Evolutionary conservation across 2,113 vertebrate genomes (phyloP).

Genomic region (Oncorhynchus gorbuscha): DNA sequence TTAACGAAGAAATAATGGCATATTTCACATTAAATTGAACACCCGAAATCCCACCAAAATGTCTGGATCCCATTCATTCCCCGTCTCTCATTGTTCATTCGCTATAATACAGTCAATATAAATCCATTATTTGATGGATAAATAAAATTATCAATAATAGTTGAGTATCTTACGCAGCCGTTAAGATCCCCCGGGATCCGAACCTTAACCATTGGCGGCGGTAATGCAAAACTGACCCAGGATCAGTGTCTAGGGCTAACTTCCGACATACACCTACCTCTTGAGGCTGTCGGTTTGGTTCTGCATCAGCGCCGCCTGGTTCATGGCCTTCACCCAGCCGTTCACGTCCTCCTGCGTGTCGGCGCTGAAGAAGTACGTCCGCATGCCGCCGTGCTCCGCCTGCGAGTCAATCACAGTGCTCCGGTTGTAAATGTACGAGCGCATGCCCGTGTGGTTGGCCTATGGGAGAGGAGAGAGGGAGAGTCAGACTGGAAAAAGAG

Average conservation of each 20-base stretch:
- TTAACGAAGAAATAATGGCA: too few relatives aligned
- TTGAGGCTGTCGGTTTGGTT: constrained; percentile 64
- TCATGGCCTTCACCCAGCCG: constrained; percentile 90
- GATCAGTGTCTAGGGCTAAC: neutral
- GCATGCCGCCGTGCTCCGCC: constrained; percentile 88
- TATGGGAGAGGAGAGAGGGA: constrained; percentile 56
- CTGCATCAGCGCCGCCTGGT: constrained; percentile 88
- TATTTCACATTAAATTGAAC: too few relatives aligned
- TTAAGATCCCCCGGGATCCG: neutral
- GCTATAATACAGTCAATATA: too few relatives aligned
- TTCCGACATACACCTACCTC: constrained; percentile 34
- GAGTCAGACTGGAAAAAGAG: neutral
- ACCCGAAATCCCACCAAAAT: too few relatives aligned
- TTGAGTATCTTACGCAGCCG: too few relatives aligned
- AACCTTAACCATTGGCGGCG: neutral
- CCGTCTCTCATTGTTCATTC: too few relatives aligned
- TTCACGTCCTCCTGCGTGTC: constrained; percentile 96
- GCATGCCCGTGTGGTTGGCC: constrained; percentile 90
- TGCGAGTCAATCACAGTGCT: constrained; percentile 86
- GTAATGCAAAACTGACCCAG: too few relatives aligned
- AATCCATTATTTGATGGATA: too few relatives aligned
- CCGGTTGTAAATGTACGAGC: constrained; percentile 85
- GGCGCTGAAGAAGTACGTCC: constrained; percentile 95
- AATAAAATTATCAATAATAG: too few relatives aligned
- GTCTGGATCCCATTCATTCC: too few relatives aligned